Conservation (phyloP, 2,113 vertebrate species). For the Agelaius phoeniceus region DNA sequence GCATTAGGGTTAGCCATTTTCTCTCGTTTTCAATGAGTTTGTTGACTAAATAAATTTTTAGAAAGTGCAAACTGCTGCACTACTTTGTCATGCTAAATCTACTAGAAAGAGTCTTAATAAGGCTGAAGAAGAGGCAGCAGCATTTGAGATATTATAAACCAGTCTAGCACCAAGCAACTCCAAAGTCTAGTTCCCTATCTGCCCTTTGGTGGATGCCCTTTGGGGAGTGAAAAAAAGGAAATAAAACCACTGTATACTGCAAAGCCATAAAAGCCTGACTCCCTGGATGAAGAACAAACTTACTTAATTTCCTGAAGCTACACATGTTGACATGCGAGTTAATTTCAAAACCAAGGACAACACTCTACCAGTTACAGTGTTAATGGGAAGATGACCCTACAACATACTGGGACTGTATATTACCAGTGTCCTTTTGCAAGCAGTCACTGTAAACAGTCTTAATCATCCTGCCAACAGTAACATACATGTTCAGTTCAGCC, state of each 20-base stretch:
- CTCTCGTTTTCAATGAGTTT: neutral
- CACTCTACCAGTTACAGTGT: neutral
- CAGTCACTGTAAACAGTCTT: neutral
- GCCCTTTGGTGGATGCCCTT: neutral
- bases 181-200: neutral
- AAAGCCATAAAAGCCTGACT: neutral
- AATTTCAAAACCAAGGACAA: neutral
- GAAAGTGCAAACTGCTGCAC: neutral
- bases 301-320: neutral
- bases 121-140: slow-evolving; percentile 22
- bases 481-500: neutral
- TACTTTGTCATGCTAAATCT: neutral
- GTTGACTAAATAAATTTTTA: neutral
- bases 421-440: neutral
- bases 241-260: neutral
- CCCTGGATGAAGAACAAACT: neutral
- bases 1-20: neutral
- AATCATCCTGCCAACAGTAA: neutral
- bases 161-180: slow-evolving; percentile 49
- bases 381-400: neutral
- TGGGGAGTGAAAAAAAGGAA: neutral
- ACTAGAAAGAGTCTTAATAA: slow-evolving; percentile 9
- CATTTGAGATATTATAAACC: slow-evolving; percentile 59
- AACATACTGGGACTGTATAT: neutral
- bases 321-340: neutral